phyloP scores from a whole-genome alignment of 1,140 invertebrate genomes.

The Zaprionus capensis region DNA sequence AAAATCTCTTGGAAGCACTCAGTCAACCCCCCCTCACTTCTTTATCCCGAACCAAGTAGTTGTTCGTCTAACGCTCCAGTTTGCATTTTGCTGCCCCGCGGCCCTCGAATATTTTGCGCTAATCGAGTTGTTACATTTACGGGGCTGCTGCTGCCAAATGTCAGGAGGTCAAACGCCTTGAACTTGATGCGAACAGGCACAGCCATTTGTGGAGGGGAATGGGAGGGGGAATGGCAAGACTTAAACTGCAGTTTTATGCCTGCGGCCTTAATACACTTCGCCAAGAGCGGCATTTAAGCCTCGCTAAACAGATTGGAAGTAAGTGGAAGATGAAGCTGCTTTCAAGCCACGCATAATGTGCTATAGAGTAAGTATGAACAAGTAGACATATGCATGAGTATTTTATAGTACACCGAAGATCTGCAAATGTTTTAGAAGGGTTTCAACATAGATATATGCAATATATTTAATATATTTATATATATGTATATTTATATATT shows the following conservation, averaged over 20 bases:
- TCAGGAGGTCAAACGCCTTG: slow-evolving; percentile 83
- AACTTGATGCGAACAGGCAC: slow-evolving; percentile 77
- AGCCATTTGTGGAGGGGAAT: neutral
- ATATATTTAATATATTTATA: too few relatives aligned
- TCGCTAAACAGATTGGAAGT: slow-evolving; percentile 12
- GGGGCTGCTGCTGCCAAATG: slow-evolving; percentile 69
- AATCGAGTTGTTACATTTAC: slow-evolving; percentile 82
- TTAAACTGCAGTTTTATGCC: slow-evolving; percentile 60
- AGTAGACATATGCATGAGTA: too few relatives aligned
- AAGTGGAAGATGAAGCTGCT: neutral
- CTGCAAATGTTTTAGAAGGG: too few relatives aligned
- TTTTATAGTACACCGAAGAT: too few relatives aligned
- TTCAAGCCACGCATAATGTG: slow-evolving; percentile 5
- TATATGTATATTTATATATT: too few relatives aligned
- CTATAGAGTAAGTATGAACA: neutral
- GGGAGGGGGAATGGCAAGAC: slow-evolving; percentile 49
- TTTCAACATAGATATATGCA: too few relatives aligned
- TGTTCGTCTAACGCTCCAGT: slow-evolving; percentile 69
- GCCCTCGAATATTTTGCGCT: slow-evolving; percentile 72
- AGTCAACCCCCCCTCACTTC: neutral
- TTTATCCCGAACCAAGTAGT: neutral
- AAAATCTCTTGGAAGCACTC: slow-evolving; percentile 25
- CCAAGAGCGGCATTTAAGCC: slow-evolving; percentile 7
- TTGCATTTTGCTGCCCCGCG: slow-evolving; percentile 50
- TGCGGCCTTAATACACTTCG: slow-evolving; percentile 40